Conservation (phyloP, 2,113 vertebrate genomes). For the Hylia prasina region DNA sequence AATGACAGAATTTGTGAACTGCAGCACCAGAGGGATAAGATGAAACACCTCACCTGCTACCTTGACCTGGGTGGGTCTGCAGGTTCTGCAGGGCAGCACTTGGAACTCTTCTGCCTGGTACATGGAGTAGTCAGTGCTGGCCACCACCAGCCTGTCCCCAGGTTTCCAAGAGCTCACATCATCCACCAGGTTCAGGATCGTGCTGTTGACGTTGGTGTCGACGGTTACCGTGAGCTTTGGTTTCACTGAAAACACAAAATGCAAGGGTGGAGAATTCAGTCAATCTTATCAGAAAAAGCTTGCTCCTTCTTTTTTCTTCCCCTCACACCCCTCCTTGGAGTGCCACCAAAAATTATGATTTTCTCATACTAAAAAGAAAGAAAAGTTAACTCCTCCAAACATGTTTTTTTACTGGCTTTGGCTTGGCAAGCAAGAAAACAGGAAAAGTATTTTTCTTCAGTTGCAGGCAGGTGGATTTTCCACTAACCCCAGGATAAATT, state of each 20-base stretch:
- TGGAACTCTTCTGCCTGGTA: conserved; percentile 84
- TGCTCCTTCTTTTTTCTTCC: background rate
- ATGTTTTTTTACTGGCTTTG: background rate
- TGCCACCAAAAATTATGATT: background rate
- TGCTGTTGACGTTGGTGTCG: conserved; percentile 81
- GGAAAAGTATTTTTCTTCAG: conserved; percentile 49
- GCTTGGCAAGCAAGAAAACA: conserved; percentile 51
- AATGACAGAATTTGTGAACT: background rate
- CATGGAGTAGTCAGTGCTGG: conserved; percentile 85
- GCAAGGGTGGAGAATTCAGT: background rate
- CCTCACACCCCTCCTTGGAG: background rate
- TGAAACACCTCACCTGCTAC: conserved; percentile 81
- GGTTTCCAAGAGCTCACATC: conserved; percentile 67
- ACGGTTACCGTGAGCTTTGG: conserved; percentile 86
- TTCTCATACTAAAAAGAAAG: background rate
- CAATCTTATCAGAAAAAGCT: background rate
- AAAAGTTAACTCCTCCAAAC: background rate
- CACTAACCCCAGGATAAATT: conserved; percentile 38
- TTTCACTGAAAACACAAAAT: conserved; percentile 73
- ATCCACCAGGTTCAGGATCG: conserved; percentile 71
- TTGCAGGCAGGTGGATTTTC: conserved; percentile 63
- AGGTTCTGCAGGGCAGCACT: conserved; percentile 75
- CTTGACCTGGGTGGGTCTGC: conserved; percentile 80
- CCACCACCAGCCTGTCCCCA: conserved; percentile 75
- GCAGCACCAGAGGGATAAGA: background rate